Percentiles rank a stretch among this genome's conserved stretches.
These are phyloP conservation scores for Onychomys arenicola DNA, from an alignment of 2,797 vertebrate genomes.

Conservation along the genomic window DNA sequence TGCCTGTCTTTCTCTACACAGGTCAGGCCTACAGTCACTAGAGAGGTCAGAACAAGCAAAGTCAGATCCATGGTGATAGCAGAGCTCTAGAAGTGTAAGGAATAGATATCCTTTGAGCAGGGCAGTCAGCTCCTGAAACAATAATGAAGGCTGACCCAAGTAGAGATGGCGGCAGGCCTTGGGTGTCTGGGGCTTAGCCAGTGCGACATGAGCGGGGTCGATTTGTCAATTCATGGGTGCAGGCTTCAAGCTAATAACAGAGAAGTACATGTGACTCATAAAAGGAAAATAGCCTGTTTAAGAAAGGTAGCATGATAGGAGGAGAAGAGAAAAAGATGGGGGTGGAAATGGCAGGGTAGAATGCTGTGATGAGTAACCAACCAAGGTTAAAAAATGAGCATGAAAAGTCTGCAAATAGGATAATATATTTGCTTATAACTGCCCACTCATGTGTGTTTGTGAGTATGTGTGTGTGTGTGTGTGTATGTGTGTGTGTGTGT, in stretches of 20 bases:
- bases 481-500: too few relatives aligned
- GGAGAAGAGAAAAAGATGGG: background rate
- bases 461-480: too few relatives aligned
- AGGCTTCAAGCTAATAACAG: background rate
- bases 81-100: background rate
- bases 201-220: background rate
- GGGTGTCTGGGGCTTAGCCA: background rate
- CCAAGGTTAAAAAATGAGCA: background rate
- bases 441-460: too few relatives aligned
- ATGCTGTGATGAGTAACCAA: background rate
- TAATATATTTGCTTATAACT: background rate
- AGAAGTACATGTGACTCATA: background rate
- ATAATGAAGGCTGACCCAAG: background rate
- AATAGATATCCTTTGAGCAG: background rate
- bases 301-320: background rate
- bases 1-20: background rate
- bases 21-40: background rate
- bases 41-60: background rate
- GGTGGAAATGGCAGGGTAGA: background rate
- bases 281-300: conserved; percentile 23
- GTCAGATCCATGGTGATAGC: background rate
- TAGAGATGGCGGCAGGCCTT: background rate
- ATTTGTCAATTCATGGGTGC: background rate
- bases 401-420: background rate
- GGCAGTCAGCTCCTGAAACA: background rate